phyloP scores from a whole-genome alignment of 2,797 vertebrate species.

The Melanotaenia boesemani region DNA sequence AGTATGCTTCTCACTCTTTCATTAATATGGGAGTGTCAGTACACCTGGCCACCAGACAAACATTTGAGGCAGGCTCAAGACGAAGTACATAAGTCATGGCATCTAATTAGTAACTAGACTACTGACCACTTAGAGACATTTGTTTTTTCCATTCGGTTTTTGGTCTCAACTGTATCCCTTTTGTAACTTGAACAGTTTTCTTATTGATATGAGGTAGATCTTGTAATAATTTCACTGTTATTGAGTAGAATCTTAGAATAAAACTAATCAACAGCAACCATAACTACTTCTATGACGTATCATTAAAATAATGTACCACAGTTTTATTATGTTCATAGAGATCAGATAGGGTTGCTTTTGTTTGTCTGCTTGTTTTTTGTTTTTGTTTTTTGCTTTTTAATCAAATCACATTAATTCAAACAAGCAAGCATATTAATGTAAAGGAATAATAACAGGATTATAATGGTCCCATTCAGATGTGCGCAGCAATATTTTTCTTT shows the following conservation, averaged over 20 bases:
- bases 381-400: too few relatives aligned
- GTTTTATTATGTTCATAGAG: too few relatives aligned
- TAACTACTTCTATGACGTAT: too few relatives aligned
- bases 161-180: slow-evolving; percentile 22
- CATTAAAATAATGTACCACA: too few relatives aligned
- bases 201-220: neutral
- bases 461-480: too few relatives aligned
- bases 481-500: too few relatives aligned
- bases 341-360: too few relatives aligned
- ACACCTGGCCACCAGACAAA: slow-evolving; percentile 58
- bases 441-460: too few relatives aligned
- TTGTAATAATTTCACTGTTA: neutral
- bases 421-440: too few relatives aligned
- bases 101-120: slow-evolving; percentile 37
- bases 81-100: slow-evolving; percentile 41
- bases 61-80: slow-evolving; percentile 35
- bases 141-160: slow-evolving; percentile 23
- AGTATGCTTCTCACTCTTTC: slow-evolving; percentile 55
- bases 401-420: too few relatives aligned
- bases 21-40: slow-evolving; percentile 68
- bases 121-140: slow-evolving; percentile 25
- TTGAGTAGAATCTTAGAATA: neutral
- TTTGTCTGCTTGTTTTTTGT: too few relatives aligned
- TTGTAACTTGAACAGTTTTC: neutral
- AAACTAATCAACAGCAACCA: too few relatives aligned